Evolutionary conservation across 2,888 invertebrate genomes (phyloP), one percentile per base, ranked within the genome.

Genomic region (Scaptomyza cyrtandrae): DNA sequence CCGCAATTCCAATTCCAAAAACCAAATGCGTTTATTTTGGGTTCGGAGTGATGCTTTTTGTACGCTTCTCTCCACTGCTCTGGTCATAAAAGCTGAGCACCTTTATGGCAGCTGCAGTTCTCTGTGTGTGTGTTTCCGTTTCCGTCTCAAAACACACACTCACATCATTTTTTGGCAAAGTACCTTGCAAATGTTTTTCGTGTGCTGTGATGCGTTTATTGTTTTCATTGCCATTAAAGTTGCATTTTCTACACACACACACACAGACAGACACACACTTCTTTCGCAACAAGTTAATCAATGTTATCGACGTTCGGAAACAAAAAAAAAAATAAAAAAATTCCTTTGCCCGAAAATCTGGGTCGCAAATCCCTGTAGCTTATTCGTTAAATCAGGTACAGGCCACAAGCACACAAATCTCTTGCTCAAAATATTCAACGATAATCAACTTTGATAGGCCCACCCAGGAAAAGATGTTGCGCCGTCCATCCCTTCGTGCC

Each of bases 381-480:
- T 83, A 79, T 53, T 60, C 54, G 61, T 53, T 78, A 82, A 85
- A 82, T 82, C 86, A 75, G 78, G 70, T 67, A 68, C 56, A 86
- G 75, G 75, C 83, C 86, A 66, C 80, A 75, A 75, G 69, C 70
- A 59, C 71, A 75, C 71, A 78, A 82, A 85, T 82, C 84, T 72
- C 70, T 65, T 19, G 69, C 76, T 70, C 76, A 83, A 84, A 79
- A 73, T 83, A 78, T 86, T 86, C 75, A 58, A 74, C 70, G 86
- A 86, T 83, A 83, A 83, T 86, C 83, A 86, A 83, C 80, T 83
- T 82, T 82, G 86, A 86, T 83, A 80, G 83, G 80, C 63, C 66
- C 43, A 54, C 41, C 63, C 66, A 16, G 41, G n/a, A 43, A 49
- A 48, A 54, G 24, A 56, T 52, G 19, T 59, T 13, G 19, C 55